Base-by-base conservation (phyloP, 2,888 invertebrate species). In the Limnephilus marmoratus region DNA sequence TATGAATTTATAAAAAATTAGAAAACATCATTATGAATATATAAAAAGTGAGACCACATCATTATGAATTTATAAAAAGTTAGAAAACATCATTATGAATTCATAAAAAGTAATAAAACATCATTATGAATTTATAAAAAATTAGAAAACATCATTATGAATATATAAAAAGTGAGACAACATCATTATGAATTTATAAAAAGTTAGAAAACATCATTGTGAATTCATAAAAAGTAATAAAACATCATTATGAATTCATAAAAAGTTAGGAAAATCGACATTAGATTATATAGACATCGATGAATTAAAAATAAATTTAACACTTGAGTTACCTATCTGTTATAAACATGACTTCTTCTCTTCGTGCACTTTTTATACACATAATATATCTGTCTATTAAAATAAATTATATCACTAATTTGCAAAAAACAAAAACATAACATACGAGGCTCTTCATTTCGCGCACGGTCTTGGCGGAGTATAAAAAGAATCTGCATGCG, bases 401-500 rank as follows among this genome's bases (percentile, higher is more conserved):
- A 24, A 31, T 31, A 68, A 68, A 68, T 68, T n/a, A 68, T 1
- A 2, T 68, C 9, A n/a, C 68, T 9, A 68, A 68, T 68, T 68
- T 68, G n/a, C n/a, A 24, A 68, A 68, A 68, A 24, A 68, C 53
- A 24, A 68, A 68, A 68, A 24, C n/a, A 24, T 68, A 24, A n/a
- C 68, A 68, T 68, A 24, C 68, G 68, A 68, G 68, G 68, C 68
- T 68, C 68, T 68, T 83, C 37, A 83, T 83, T 83, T 83, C 83
- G 83, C 83, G 83, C 83, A 83, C 82, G 24, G 24, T 83, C 83
- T 37, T 34, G 24, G 34, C 83, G 83, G 37, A 83, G 83, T 41
- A 83, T 83, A 34, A 41, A 34, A 83, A 37, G 31, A 83, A 83
- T 83, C 83, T 37, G 37, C 34, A 68, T 68, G 34, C n/a, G 68